Percentiles rank a stretch among this genome's conserved stretches.
These are phyloP conservation scores for Subanguina moxae DNA, from an alignment of 1,140 invertebrate genomes.

Conservation along the genomic window DNA sequence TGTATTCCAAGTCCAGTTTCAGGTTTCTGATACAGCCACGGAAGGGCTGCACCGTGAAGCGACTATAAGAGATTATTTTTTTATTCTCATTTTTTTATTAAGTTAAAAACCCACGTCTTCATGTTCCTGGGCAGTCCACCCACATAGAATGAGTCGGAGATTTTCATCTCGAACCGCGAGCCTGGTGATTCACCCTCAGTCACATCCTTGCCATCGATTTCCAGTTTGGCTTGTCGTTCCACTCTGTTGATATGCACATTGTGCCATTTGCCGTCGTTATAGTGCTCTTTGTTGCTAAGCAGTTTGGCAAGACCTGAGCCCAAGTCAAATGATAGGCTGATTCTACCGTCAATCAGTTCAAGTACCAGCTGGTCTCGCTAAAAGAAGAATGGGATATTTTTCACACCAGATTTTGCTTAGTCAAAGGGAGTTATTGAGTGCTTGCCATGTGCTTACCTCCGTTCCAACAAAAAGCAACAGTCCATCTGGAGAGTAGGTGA, in stretches of 20 bases:
- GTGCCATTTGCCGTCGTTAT: conserved; percentile 59
- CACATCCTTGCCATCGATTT: conserved; percentile 42
- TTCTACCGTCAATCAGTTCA: conserved; percentile 73
- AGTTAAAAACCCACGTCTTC: conserved; percentile 39
- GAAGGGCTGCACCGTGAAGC: conserved; percentile 68
- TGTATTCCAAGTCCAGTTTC: conserved; percentile 69
- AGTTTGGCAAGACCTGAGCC: conserved; percentile 51
- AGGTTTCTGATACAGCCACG: conserved; percentile 88
- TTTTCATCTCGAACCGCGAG: conserved; percentile 62
- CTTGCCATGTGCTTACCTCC: conserved; percentile 53
- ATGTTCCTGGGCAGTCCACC: conserved; percentile 65
- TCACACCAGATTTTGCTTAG: not conserved
- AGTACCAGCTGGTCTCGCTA: conserved; percentile 74
- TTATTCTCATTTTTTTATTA: not conserved
- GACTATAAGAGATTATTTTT: conserved; percentile 43
- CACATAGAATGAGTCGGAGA: conserved; percentile 74
- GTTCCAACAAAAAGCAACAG: conserved; percentile 78
- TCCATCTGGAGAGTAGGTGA: conserved; percentile 78
- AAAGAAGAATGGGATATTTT: conserved; percentile 26
- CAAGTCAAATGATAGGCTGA: conserved; percentile 66
- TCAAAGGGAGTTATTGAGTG: too few species aligned
- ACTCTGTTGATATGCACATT: conserved; percentile 38
- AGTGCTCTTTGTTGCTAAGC: conserved; percentile 31
- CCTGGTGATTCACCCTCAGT: conserved; percentile 60
- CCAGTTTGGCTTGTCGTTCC: conserved; percentile 50